phyloP scores from a whole-genome alignment of 1,140 invertebrate species.

The Zaprionus capensis region DNA sequence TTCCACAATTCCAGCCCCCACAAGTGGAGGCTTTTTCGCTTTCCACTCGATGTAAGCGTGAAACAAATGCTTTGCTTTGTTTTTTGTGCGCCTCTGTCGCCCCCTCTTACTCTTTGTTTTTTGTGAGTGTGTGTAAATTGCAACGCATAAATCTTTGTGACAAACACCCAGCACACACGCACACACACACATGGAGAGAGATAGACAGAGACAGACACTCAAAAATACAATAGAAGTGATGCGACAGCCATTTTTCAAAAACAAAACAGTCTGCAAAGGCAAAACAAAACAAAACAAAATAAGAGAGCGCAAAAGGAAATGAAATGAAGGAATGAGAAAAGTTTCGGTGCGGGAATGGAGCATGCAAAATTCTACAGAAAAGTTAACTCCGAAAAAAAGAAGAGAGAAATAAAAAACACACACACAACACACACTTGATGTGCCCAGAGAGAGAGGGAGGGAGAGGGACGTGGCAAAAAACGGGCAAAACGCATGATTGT shows the following conservation, averaged over 20 bases:
- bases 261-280: conserved; percentile 63
- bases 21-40: conserved; percentile 30
- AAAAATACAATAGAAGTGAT: conserved; percentile 80
- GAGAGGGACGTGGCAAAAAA: background rate
- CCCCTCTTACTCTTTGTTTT: background rate
- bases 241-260: conserved; percentile 81
- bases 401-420: conserved; percentile 11
- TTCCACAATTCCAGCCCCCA: conserved; percentile 13
- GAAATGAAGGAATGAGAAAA: conserved; percentile 22
- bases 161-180: conserved; percentile 59
- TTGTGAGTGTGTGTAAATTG: conserved; percentile 72
- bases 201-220: conserved; percentile 58
- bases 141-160: conserved; percentile 80
- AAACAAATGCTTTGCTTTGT: conserved; percentile 65
- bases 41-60: conserved; percentile 77
- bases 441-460: conserved; percentile 10
- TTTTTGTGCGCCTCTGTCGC: conserved; percentile 34
- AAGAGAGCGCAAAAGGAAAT: conserved; percentile 5
- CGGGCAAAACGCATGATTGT: conserved; percentile 73
- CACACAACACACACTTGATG: conserved; percentile 45
- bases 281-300: conserved; percentile 36
- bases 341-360: conserved; percentile 15
- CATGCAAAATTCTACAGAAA: conserved; percentile 23
- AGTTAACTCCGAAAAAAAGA: conserved; percentile 38
- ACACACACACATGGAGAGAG: conserved; percentile 16